These are phyloP conservation scores for Ifrita kowaldi DNA, from an alignment of 2,113 vertebrate genomes.

Conservation along the genomic window DNA sequence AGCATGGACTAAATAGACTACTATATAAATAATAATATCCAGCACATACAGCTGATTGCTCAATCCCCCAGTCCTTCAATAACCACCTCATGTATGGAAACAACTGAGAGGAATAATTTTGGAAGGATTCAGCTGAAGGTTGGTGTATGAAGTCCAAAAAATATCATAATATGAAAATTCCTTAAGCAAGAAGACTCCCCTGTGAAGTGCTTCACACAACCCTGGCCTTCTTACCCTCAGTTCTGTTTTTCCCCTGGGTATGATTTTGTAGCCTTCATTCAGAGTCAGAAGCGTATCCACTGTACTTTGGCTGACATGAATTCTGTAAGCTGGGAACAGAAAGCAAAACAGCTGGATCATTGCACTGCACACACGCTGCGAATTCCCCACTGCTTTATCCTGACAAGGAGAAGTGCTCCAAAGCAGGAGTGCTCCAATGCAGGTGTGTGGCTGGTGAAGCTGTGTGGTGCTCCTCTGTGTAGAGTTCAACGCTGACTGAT, in stretches of 20 bases:
- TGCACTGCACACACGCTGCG: accelerated
- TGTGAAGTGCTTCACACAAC: background rate
- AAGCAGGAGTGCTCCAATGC: background rate
- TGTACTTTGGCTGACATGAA: conserved; percentile 88
- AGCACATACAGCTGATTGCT: background rate
- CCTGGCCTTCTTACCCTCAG: conserved; percentile 79
- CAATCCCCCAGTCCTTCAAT: background rate
- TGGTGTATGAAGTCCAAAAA: background rate
- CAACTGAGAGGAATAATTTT: background rate
- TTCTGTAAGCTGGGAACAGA: conserved; percentile 83
- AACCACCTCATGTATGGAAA: background rate
- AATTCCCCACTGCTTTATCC: background rate
- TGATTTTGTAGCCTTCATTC: conserved; percentile 86
- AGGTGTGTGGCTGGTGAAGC: background rate
- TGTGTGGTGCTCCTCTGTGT: accelerated
- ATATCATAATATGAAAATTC: background rate
- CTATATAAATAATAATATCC: background rate
- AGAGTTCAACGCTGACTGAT: background rate
- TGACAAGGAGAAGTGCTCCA: background rate
- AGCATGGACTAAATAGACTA: background rate
- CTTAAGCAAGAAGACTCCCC: background rate
- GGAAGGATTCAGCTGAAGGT: background rate
- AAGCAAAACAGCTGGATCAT: background rate
- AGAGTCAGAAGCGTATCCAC: conserved; percentile 82
- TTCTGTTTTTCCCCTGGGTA: conserved; percentile 85